Percentiles rank a stretch among this genome's conserved stretches.
Evolutionary conservation across 2,888 invertebrate genomes (phyloP).

Genomic region (Alloscopus bannaensis): DNA sequence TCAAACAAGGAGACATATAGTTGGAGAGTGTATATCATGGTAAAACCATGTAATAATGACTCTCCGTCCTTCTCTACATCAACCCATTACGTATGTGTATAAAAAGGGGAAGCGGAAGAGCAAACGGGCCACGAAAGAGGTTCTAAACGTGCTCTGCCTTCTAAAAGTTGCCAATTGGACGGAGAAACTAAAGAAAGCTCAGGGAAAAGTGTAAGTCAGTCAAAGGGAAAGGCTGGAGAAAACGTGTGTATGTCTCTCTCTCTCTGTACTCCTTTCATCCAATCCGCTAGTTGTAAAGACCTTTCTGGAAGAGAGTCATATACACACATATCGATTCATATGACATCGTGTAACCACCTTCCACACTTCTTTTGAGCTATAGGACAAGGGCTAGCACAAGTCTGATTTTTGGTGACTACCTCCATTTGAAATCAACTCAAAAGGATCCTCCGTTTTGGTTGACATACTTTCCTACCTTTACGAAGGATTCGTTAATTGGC

Average conservation of each 20-base stretch:
- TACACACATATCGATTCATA: too few species aligned
- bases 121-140: conserved; percentile 71
- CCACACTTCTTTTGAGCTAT: too few species aligned
- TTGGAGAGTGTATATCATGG: conserved; percentile 29
- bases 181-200: conserved; percentile 34
- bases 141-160: conserved; percentile 70
- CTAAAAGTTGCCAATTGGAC: conserved; percentile 64
- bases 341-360: too few species aligned
- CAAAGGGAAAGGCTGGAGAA: conserved; percentile 19
- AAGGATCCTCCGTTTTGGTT: too few species aligned
- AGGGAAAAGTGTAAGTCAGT: conserved; percentile 5
- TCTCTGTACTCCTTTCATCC: not conserved
- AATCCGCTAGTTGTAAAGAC: too few species aligned
- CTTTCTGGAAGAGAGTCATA: too few species aligned
- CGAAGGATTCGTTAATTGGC: too few species aligned
- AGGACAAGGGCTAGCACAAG: too few species aligned
- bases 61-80: conserved; percentile 15
- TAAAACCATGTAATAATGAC: conserved; percentile 37
- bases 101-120: conserved; percentile 52
- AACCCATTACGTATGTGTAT: conserved; percentile 1
- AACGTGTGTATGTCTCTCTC: not conserved
- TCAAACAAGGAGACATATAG: too few species aligned
- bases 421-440: too few species aligned
- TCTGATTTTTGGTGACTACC: too few species aligned
- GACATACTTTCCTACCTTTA: too few species aligned